Evolutionary conservation across 2,113 vertebrate genomes (phyloP).

Genomic region (Eleginops maclovinus): DNA sequence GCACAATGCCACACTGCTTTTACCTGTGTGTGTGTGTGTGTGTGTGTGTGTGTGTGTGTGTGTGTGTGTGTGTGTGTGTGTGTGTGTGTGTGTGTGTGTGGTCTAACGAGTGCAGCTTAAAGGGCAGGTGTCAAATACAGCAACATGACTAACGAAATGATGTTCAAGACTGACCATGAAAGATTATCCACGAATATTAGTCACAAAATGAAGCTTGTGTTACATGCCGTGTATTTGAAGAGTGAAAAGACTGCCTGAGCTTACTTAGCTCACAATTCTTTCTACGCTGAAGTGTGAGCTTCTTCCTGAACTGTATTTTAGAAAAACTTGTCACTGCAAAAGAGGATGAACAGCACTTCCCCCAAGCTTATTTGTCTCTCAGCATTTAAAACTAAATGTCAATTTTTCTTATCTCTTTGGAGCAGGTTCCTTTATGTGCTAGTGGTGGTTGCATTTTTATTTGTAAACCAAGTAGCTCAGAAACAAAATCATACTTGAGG

Average conservation of each 20-base stretch:
- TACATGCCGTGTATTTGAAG: slow-evolving; percentile 5
- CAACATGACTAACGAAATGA: not conserved
- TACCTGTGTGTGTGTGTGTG: not conserved
- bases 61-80: not conserved
- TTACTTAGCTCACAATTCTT: too few species aligned
- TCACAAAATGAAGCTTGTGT: slow-evolving; percentile 14
- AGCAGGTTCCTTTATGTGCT: slow-evolving; percentile 39
- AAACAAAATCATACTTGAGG: slow-evolving; percentile 9
- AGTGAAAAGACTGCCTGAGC: not conserved
- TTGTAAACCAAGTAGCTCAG: not conserved
- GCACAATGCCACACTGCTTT: not conserved
- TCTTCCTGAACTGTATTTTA: slow-evolving; percentile 6
- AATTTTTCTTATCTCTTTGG: slow-evolving; percentile 32
- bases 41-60: too few species aligned
- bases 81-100: slow-evolving; percentile 16
- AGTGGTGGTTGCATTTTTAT: slow-evolving; percentile 3
- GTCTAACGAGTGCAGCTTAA: not conserved
- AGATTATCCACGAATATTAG: slow-evolving; percentile 38
- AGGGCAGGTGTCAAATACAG: not conserved
- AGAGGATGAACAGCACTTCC: not conserved
- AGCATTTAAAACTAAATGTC: slow-evolving; percentile 32
- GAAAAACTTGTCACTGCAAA: not conserved
- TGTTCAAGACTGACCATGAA: not conserved
- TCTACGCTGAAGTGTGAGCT: not conserved
- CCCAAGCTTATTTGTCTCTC: slow-evolving; percentile 1